Evolutionary conservation across 2,888 invertebrate genomes (phyloP).

Genomic region (Amaurobius ferox): DNA sequence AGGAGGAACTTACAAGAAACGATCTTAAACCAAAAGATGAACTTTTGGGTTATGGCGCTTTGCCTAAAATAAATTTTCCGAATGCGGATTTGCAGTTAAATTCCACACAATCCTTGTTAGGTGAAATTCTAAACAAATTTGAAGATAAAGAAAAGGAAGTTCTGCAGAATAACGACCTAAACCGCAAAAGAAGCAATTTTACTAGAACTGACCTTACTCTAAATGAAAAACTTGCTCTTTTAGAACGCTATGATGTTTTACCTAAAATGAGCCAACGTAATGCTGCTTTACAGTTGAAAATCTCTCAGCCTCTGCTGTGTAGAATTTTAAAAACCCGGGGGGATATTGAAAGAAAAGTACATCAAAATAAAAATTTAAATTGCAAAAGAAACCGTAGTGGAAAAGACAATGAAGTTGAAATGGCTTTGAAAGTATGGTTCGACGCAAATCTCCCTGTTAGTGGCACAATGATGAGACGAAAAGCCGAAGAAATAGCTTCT

Average conservation of each 20-base stretch:
- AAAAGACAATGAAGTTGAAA: conserved; percentile 16
- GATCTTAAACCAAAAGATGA: too few species aligned
- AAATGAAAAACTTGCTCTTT: conserved; percentile 30
- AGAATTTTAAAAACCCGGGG: conserved; percentile 20
- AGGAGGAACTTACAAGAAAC: too few species aligned
- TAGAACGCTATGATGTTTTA: conserved; percentile 23
- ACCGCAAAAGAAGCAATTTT: too few species aligned
- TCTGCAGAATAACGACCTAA: too few species aligned
- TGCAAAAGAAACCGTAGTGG: conserved; percentile 14
- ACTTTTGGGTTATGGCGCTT: too few species aligned
- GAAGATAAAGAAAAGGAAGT: too few species aligned
- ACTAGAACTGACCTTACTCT: conserved; percentile 3
- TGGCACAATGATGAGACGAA: conserved; percentile 12
- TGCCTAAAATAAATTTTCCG: too few species aligned
- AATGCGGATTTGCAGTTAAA: too few species aligned
- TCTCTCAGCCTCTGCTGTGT: conserved; percentile 21
- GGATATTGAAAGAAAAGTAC: not conserved
- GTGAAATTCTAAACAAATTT: too few species aligned
- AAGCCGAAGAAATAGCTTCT: conserved; percentile 23
- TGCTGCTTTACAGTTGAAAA: conserved; percentile 2
- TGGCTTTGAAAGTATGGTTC: conserved; percentile 20
- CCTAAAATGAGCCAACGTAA: conserved; percentile 31
- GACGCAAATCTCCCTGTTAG: too few species aligned
- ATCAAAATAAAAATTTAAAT: not conserved
- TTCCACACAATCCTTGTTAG: too few species aligned